These are phyloP conservation scores for Lepetodrilus schrolli DNA, from an alignment of 2,888 invertebrate species.

Conservation along the genomic window DNA sequence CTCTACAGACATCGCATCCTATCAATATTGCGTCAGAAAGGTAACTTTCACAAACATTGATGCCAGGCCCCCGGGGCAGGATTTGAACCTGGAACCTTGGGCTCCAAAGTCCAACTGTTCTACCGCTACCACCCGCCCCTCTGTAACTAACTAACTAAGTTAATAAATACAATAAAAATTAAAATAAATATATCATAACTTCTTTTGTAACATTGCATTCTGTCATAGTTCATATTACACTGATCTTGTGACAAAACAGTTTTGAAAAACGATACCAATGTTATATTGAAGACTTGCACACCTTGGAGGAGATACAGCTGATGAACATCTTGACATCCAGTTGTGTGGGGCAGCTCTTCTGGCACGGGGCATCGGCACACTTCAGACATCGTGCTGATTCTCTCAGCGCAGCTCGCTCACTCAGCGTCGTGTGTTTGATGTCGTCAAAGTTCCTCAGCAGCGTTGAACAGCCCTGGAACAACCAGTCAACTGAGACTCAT, in stretches of 20 bases:
- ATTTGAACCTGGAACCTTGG: too few relatives aligned
- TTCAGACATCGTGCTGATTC: conserved; percentile 83
- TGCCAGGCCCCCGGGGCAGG: too few relatives aligned
- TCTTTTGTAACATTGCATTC: not conserved
- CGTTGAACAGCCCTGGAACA: conserved; percentile 80
- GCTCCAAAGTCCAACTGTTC: too few relatives aligned
- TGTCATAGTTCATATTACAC: too few relatives aligned
- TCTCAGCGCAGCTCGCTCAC: conserved; percentile 92
- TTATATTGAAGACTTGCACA: conserved; percentile 74
- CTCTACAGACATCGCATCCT: too few relatives aligned
- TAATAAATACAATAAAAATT: not conserved
- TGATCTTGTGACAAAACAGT: too few relatives aligned
- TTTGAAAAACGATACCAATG: too few relatives aligned
- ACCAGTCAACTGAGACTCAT: too few relatives aligned
- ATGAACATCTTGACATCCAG: conserved; percentile 97
- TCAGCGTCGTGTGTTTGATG: conserved; percentile 96
- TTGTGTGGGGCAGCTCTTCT: conserved; percentile 98
- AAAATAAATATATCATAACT: not conserved
- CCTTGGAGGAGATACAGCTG: conserved; percentile 95
- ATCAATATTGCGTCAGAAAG: too few relatives aligned
- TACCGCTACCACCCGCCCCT: too few relatives aligned
- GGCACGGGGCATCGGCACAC: conserved; percentile 91
- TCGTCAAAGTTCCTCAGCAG: conserved; percentile 92
- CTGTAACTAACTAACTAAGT: too few relatives aligned
- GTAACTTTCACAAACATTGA: too few relatives aligned